A percentile compares a stretch with the other conserved stretches of the same genome.
Conservation (phyloP, 2,113 vertebrate genomes). For the Dissostichus mawsoni region DNA sequence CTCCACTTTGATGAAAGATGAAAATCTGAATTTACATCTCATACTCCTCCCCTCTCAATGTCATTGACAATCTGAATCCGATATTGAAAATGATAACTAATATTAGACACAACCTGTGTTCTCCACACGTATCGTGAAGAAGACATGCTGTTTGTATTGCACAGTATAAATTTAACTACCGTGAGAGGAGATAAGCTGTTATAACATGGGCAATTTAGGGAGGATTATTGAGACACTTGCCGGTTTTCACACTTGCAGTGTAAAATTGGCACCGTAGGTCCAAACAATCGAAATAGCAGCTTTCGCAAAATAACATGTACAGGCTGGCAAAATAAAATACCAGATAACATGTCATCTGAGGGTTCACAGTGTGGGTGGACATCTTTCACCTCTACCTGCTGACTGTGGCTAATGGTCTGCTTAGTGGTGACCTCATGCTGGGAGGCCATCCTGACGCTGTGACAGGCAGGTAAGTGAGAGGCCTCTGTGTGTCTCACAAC, state of each 20-base stretch:
- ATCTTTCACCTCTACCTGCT: slow-evolving; percentile 63
- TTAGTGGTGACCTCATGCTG: slow-evolving; percentile 62
- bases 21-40: slow-evolving; percentile 29
- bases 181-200: slow-evolving; percentile 2
- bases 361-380: slow-evolving; percentile 55
- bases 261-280: slow-evolving; percentile 24
- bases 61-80: slow-evolving; percentile 3
- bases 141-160: background rate
- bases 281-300: slow-evolving; percentile 27
- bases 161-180: background rate
- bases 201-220: background rate
- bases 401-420: slow-evolving; percentile 74
- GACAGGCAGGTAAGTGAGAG: slow-evolving; percentile 64
- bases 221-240: slow-evolving; percentile 18
- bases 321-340: slow-evolving; percentile 42
- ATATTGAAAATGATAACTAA: slow-evolving; percentile 1
- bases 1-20: slow-evolving; percentile 32
- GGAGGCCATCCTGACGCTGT: slow-evolving; percentile 51
- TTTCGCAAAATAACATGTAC: slow-evolving; percentile 22
- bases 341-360: slow-evolving; percentile 41
- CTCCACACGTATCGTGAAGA: background rate
- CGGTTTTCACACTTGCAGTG: background rate
- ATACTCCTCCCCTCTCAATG: background rate
- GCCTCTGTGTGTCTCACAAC: slow-evolving; percentile 56
- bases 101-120: background rate